Conservation (phyloP, 2,113 vertebrate species). For the Pteruthius melanotis region DNA sequence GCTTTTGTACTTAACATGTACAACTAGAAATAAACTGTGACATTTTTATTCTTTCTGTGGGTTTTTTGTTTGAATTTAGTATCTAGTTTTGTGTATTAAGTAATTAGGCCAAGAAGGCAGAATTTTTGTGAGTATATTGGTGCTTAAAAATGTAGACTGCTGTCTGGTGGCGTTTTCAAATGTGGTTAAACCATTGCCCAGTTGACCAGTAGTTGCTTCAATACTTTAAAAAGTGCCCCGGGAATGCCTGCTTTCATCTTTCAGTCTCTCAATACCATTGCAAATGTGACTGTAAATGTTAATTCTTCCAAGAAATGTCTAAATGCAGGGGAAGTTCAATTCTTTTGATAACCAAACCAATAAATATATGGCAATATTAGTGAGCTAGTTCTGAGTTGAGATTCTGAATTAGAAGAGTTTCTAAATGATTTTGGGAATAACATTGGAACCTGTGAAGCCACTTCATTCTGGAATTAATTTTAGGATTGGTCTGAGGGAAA, state of each 20-base stretch:
- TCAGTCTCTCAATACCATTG: not conserved
- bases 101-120: not conserved
- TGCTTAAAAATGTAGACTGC: not conserved
- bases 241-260: not conserved
- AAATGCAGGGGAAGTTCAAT: not conserved
- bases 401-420: not conserved
- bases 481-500: not conserved
- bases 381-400: not conserved
- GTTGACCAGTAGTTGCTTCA: not conserved
- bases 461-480: not conserved
- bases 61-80: not conserved
- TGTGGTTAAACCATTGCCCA: not conserved
- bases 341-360: not conserved
- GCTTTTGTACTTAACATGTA: not conserved
- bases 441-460: not conserved
- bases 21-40: not conserved
- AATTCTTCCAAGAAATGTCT: not conserved
- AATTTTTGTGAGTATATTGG: not conserved
- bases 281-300: not conserved
- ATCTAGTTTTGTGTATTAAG: not conserved
- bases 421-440: not conserved
- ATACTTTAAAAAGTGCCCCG: not conserved
- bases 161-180: not conserved
- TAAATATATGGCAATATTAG: not conserved
- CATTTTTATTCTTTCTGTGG: not conserved